phyloP scores from a whole-genome alignment of 2,113 vertebrate species.

The Dipodomys stephensi region DNA sequence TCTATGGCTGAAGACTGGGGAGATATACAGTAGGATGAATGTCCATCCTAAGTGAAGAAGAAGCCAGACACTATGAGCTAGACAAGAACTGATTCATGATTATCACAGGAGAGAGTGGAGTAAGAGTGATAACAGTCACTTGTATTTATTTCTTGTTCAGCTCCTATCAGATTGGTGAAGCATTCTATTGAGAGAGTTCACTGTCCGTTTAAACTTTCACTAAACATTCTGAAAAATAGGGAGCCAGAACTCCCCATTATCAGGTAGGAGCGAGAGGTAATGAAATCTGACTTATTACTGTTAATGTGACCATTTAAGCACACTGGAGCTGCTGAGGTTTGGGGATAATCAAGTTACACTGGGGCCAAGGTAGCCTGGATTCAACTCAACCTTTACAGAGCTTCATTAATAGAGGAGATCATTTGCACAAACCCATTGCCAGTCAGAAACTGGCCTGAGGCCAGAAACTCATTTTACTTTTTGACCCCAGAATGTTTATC shows the following conservation, averaged over 20 bases:
- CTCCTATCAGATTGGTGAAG: neutral
- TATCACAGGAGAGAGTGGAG: neutral
- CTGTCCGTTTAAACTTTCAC: slow-evolving; percentile 11
- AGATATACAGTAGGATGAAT: neutral
- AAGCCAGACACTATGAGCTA: neutral
- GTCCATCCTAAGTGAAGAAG: neutral
- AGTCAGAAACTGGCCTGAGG: slow-evolving; percentile 14
- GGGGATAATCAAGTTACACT: slow-evolving; percentile 45
- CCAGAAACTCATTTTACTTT: slow-evolving; percentile 55
- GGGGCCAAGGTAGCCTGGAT: neutral
- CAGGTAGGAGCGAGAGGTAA: slow-evolving; percentile 35
- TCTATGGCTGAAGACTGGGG: neutral
- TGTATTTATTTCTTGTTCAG: neutral
- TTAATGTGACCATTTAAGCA: slow-evolving; percentile 36
- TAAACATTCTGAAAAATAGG: slow-evolving; percentile 28
- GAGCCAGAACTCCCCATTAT: slow-evolving; percentile 3
- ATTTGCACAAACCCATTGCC: slow-evolving; percentile 1
- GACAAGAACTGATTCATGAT: neutral
- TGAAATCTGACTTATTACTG: slow-evolving; percentile 57
- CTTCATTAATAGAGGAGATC: slow-evolving; percentile 31
- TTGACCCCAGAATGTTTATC: slow-evolving; percentile 31
- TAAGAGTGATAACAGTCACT: neutral
- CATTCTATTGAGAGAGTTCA: neutral
- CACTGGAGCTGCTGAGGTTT: slow-evolving; percentile 14
- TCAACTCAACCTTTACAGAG: neutral